Base-by-base conservation (phyloP, 2,888 invertebrate species). In the Margaritifera margaritifera region DNA sequence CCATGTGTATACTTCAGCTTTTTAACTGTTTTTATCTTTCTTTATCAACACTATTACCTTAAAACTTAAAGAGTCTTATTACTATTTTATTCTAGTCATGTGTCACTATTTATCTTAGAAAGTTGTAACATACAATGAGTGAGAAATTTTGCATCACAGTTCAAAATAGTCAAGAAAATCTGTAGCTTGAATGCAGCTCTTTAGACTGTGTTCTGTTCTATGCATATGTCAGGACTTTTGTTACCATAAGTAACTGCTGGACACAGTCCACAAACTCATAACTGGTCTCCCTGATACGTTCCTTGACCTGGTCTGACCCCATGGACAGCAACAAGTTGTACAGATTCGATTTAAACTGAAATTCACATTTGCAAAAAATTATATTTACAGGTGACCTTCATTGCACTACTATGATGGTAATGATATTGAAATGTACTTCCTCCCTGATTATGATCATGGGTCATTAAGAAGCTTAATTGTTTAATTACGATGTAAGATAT, bases 271-370 rank as follows among this genome's bases (percentile, higher is more conserved):
- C 70, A 74, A 86, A 89, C 68, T 85, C 77, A 60, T 75, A 79
- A 61, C 72, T 84, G n/a, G 88, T 81, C 6, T 84, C 78, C 22
- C 74, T 66, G 22, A 89, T 80, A 55, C 87, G 77, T 20, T 80
- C 77, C 65, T 75, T 72, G 27, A 82, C 88, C 59, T 82, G 75
- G 20, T 81, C 80, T 22, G 82, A 77, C 15, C 78, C 72, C 6
- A 75, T 63, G 20, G 78, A 80, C 71, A 69, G 68, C 18, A 83
- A 58, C 66, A 86, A 69, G 73, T 89, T 88, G 73, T 88, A 88
- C 69, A 89, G 68, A 74, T 89, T 87, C 18, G 89, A 87, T 60
- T 84, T 84, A 80, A 86, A 88, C 88, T 89, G 84, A 52, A 86
- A 85, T 42, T n/a, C n/a, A n/a, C n/a, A n/a, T n/a, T n/a, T 42